Conservation (phyloP, 2,888 invertebrate species). For the Phalangium opilio region DNA sequence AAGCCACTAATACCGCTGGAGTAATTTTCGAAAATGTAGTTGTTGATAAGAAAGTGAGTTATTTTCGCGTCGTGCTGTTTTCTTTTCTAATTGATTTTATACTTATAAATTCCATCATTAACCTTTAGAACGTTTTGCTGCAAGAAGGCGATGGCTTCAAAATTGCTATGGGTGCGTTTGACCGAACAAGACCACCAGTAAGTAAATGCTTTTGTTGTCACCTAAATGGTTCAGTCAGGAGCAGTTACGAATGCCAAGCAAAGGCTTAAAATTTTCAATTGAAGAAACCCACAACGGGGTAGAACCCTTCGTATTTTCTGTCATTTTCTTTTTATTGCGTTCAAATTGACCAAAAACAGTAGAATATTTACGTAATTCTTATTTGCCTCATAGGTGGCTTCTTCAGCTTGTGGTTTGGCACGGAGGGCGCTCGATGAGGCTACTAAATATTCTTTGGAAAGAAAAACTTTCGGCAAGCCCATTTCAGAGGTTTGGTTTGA, state of each 20-base stretch:
- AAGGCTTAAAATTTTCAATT: too few relatives aligned
- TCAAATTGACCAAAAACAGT: too few relatives aligned
- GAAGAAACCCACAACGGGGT: too few relatives aligned
- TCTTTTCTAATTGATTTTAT: slow-evolving; percentile 11
- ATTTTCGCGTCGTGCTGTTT: not conserved
- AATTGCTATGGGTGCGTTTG: slow-evolving; percentile 93
- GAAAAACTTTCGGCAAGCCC: slow-evolving; percentile 79
- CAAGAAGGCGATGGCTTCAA: slow-evolving; percentile 89
- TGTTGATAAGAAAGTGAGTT: slow-evolving; percentile 58
- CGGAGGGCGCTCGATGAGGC: slow-evolving; percentile 85
- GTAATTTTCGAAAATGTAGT: slow-evolving; percentile 60
- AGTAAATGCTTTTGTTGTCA: too few relatives aligned
- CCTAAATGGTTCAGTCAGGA: too few relatives aligned
- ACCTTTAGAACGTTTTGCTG: slow-evolving; percentile 54
- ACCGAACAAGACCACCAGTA: slow-evolving; percentile 82
- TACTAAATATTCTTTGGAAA: slow-evolving; percentile 72
- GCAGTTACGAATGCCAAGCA: too few relatives aligned
- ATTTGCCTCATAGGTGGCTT: slow-evolving; percentile 57
- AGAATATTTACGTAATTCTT: too few relatives aligned
- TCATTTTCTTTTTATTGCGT: too few relatives aligned
- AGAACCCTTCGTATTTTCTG: too few relatives aligned
- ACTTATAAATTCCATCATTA: too few relatives aligned
- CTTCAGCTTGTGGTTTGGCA: slow-evolving; percentile 77
- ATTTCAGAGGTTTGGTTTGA: slow-evolving; percentile 37
- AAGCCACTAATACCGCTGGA: slow-evolving; percentile 75